Base-by-base conservation (phyloP, 2,113 vertebrate species). In the Capra hircus region DNA sequence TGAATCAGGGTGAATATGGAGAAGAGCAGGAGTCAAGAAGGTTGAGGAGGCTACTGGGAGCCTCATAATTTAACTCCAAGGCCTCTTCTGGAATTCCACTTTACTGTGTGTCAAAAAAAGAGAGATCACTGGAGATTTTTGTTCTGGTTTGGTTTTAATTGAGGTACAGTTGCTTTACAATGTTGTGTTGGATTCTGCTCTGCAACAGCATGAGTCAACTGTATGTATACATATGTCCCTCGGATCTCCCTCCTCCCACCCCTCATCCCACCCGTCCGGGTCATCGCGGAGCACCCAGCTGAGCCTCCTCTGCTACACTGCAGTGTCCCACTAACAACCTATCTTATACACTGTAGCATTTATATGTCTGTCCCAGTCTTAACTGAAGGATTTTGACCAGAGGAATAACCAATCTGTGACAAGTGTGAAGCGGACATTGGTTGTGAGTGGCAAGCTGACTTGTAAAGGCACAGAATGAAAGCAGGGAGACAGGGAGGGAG, bases 281-380 rank as follows among this genome's bases (percentile, higher is more conserved):
- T 71, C n/a, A n/a, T 36, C 8, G 0, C 0, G 1, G 64, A 71
- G 64, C n/a, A 71, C 17, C 9, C 2, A 11, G 9, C 64, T 36
- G n/a, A 36, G 64, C n/a, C 21, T n/a, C 9, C n/a, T 21, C 17
- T 10, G 17, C 64, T 71, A 36, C 17, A 21, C n/a, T 5, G 36
- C 11, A 40, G 36, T 2, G 23, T 74, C 67, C 36, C 36, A 40
- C 21, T 71, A 21, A 2, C 64, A 6, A 11, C 21, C n/a, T 71
- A 0, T 74, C 67, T 74, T 13, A 74, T 36, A 40, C 21, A 6
- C 25, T 36, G 36, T 6, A 7, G 36, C 40, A 5, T 40, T 13
- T 74, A 6, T 13, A 13, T 74, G 67, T 7, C 67, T 25, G 36
- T 13, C 36, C 36, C 67, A 25, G 16, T 21, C 33, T 67, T 67